A percentile compares a stretch with the other conserved stretches of the same genome.
phyloP scores from a whole-genome alignment of 37 sponge, comb jelly and placozoan species.

The Beroe ovata region DNA sequence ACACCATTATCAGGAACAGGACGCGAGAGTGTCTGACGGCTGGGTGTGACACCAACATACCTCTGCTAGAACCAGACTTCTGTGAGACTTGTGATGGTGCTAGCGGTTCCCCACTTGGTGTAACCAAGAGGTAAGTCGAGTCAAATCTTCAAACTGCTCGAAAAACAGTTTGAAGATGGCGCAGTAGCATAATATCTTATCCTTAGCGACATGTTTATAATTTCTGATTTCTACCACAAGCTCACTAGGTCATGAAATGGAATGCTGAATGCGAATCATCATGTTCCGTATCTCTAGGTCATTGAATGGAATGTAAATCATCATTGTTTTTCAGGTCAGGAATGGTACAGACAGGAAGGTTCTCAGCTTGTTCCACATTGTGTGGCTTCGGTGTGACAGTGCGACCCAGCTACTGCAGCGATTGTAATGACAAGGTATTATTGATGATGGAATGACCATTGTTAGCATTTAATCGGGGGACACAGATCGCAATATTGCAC shows the following conservation, averaged over 20 bases:
- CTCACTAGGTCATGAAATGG: too few relatives aligned
- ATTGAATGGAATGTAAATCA: too few relatives aligned
- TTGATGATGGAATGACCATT: too few relatives aligned
- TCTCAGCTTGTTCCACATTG: constrained; percentile 15
- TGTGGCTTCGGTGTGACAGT: constrained; percentile 31
- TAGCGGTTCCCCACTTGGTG: not conserved
- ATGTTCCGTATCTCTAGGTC: too few relatives aligned
- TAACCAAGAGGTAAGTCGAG: not conserved
- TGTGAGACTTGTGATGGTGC: not conserved
- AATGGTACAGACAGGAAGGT: not conserved
- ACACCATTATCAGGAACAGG: constrained; percentile 27
- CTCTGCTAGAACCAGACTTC: not conserved
- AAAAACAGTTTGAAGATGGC: too few relatives aligned
- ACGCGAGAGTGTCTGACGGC: not conserved
- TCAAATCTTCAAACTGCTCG: too few relatives aligned
- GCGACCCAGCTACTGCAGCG: not conserved
- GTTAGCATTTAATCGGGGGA: too few relatives aligned
- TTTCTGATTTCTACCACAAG: too few relatives aligned
- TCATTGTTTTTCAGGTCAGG: not conserved
- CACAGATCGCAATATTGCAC: too few relatives aligned
- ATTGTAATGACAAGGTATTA: not conserved
- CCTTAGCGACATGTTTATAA: too few relatives aligned
- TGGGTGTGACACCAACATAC: constrained; percentile 13
- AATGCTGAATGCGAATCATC: too few relatives aligned
- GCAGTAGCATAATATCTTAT: too few relatives aligned